Base-by-base conservation (phyloP, 2,888 invertebrate species). In the Drosophila neoperkinsi region DNA sequence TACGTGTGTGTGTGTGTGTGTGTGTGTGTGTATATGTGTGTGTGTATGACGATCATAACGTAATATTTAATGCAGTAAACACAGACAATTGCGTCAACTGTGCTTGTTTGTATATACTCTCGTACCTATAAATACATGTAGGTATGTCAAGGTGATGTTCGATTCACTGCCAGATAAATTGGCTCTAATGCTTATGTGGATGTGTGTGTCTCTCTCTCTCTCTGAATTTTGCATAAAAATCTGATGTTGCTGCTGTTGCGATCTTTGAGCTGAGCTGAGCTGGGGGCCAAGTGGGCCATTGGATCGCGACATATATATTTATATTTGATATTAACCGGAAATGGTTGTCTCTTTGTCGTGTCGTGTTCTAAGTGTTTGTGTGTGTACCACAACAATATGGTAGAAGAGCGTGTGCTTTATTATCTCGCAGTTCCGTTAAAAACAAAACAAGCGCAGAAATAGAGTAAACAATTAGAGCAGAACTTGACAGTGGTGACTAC, bases 121-220 rank as follows among this genome's bases (percentile, higher is more conserved):
- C 68, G 63, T 62, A 82, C 59, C 46, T 73, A 66, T 79, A 81
- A 78, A 72, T 79, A 76, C 63, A 68, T 64, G 63, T 83, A 73
- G 89, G 86, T 90, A 88, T 91, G 89, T 90, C 91, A 91, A 91
- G 91, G 91, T 91, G 82, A 91, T 79, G 68, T 75, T 70, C 67
- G 79, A 75, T 81, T 59, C 72, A 62, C 69, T 64, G 88, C 51
- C 69, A 62, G 82, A 76, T 82, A 72, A 73, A 84, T 84, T 77
- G 74, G 62, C 74, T 62, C 52, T 57, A 74, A 85, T 84, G 65
- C 49, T 70, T 64, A 61, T 79, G 34, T 82, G 49, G 58, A 67
- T 59, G 52, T 68, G 38, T 73, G n/a, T 56, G 70, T 34, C 31
- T 11, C 16, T 69, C 43, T 57, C 55, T 58, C 43, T 57, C 55